A percentile compares a stretch with the other conserved stretches of the same genome.
Evolutionary conservation across 2,113 vertebrate species (phyloP).

Genomic region (Heterochromis multidens): DNA sequence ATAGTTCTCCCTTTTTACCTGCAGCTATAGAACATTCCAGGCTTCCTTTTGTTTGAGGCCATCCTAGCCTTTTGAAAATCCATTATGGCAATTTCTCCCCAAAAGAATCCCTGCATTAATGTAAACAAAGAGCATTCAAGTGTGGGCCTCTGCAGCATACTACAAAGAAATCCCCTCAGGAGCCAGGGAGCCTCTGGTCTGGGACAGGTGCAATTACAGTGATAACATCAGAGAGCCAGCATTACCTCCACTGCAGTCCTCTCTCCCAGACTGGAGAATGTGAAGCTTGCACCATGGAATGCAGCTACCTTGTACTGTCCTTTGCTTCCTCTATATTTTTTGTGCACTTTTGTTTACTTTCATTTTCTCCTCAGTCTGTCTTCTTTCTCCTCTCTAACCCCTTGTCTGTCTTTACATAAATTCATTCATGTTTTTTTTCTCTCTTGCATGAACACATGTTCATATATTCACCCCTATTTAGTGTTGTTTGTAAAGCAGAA

Average conservation of each 20-base stretch:
- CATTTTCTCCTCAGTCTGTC: background rate
- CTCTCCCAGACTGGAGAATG: constrained; percentile 47
- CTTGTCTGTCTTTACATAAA: background rate
- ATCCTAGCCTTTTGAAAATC: constrained; percentile 59
- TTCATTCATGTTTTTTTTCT: background rate
- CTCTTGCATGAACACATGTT: constrained; percentile 49
- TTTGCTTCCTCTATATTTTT: constrained; percentile 34
- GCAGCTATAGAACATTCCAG: constrained; percentile 51
- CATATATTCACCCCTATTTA: constrained; percentile 61
- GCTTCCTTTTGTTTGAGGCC: constrained; percentile 55
- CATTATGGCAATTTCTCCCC: constrained; percentile 71
- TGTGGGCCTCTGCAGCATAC: constrained; percentile 60
- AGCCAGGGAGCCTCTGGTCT: constrained; percentile 61
- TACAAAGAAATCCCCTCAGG: constrained; percentile 76
- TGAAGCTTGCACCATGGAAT: constrained; percentile 35
- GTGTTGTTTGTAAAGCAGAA: constrained; percentile 68
- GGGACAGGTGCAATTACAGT: constrained; percentile 81
- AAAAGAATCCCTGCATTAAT: constrained; percentile 72
- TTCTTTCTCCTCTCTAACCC: background rate
- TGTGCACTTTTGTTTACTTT: constrained; percentile 14
- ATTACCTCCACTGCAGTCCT: constrained; percentile 58
- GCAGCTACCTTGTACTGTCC: constrained; percentile 57
- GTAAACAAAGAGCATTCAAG: constrained; percentile 79
- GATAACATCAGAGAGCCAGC: constrained; percentile 76
- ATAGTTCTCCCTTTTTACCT: constrained; percentile 55